Conservation (phyloP, 2,888 invertebrate genomes). For the Xestia rhomboidea region DNA sequence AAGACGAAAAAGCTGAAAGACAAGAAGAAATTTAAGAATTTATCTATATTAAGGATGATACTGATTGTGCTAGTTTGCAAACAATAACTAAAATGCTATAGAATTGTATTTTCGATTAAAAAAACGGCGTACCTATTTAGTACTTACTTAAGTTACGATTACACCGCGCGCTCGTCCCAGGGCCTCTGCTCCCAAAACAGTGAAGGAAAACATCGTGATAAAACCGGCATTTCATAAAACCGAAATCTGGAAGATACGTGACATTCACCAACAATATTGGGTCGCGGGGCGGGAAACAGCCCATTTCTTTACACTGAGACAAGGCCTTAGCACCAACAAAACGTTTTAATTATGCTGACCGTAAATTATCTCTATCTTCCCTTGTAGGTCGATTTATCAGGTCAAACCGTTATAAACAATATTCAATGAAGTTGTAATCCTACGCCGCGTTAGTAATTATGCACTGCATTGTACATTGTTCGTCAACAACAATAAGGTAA, state of each 20-base stretch:
- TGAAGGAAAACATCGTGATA: neutral
- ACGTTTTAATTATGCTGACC: neutral
- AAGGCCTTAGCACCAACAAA: neutral
- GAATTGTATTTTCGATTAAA: too few relatives aligned
- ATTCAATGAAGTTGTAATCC: constrained; percentile 15
- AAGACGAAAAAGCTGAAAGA: neutral
- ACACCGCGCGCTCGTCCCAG: too few relatives aligned
- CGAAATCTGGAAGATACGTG: neutral
- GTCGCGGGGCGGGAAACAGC: neutral
- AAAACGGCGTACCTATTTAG: too few relatives aligned
- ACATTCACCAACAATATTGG: neutral
- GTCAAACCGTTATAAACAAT: constrained; percentile 11
- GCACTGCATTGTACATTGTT: constrained; percentile 52
- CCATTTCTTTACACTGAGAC: neutral
- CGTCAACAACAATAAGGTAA: constrained; percentile 37
- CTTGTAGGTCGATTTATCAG: constrained; percentile 8
- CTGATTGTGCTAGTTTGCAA: too few relatives aligned
- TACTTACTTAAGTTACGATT: too few relatives aligned
- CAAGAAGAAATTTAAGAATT: too few relatives aligned
- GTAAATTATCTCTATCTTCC: neutral
- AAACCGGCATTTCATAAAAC: neutral
- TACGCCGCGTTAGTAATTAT: constrained; percentile 18
- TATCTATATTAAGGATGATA: too few relatives aligned
- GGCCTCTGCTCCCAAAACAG: too few relatives aligned
- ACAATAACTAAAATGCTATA: too few relatives aligned